Evolutionary conservation across 2,888 invertebrate genomes (phyloP), one percentile per base, ranked within the genome.

Genomic region (Timandra comae): DNA sequence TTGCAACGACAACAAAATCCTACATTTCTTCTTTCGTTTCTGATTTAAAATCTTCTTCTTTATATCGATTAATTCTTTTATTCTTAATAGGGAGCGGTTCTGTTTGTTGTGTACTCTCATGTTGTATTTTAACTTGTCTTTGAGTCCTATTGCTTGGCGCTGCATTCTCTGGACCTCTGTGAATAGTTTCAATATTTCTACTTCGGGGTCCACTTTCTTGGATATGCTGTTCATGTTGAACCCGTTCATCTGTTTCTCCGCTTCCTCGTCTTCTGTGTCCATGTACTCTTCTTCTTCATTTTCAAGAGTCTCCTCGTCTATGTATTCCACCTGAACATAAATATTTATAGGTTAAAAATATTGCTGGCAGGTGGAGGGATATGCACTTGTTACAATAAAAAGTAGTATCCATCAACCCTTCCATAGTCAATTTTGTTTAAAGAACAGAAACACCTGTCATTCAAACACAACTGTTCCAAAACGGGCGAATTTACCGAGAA

Each of bases 241-340:
- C 5, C 24, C 24, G 11, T 24, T 24, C 10, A 9, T 3, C 24
- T 35, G 29, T 16, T 48, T 49, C 3, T 50, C 53, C 12, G 57
- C 56, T 1, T 65, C 65, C 7, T 67, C 64, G 3, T 62, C 50
- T 9, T 57, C 72, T 6, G 62, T 60, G 9, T 67, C 64, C 62
- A 73, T 65, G 21, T 61, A 57, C 7, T 74, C 68, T 12, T 71
- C 63, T 3, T 67, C 63, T 35, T 72, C 75, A 43, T 74, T 69
- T 12, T 80, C 76, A 29, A 81, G 43, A 1, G 77, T 71, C 13
- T 84, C 82, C 48, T 85, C 85, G 30, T 85, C 85, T 40, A 85
- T 84, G 46, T 85, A 85, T 63, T 85, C 85, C 3, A 82, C 82
- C 85, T 85, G 52, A 6, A n/a, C n/a, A n/a, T n/a, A n/a, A n/a